Base-by-base conservation (phyloP, 2,797 vertebrate genomes). In the Crax fasciolata region DNA sequence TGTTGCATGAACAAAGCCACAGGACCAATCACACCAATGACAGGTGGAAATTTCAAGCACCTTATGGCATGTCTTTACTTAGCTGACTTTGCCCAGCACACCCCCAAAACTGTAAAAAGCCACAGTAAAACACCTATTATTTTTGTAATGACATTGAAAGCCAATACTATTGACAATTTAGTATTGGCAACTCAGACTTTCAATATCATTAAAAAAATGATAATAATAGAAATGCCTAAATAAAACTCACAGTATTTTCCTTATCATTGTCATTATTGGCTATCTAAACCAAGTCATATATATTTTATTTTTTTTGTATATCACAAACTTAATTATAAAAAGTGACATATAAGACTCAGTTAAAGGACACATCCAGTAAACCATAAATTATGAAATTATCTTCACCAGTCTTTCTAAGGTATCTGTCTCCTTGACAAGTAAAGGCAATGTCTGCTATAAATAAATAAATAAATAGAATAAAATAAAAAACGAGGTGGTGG, bases 381-480 rank as follows among this genome's bases (percentile, higher is more conserved):
- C 7, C 11, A 4, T 6, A 62, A 0, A 0, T 70, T 6, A 65
- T 46, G 25, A 24, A 46, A 32, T 32, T 73, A 23, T 30, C 32
- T 59, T 93, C 74, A 55, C 8, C 12, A 51, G 13, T 16, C 35
- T 65, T 84, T 7, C 8, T 48, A 65, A 30, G 19, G 7, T 57
- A 79, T 51, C n/a, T 28, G 9, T 43, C 71, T 46, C 43, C 20
- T 52, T 67, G 48, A 23, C 25, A 75, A 65, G 30, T 28, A 76
- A 84, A 84, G 27, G 23, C 9, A 75, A 81, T 35, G 5, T 27
- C 57, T 68, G 15, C 35, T 35, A 35, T 35, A 35, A 35, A 35
- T 35, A 86, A 80, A 28, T 81, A 77, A 21, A 8, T 14, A 54
- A 18, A 24, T 5, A 30, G 41, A 66, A 15, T 35, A 10, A 12